Conservation (phyloP, 2,797 vertebrate genomes). For the Borostomias antarcticus region DNA sequence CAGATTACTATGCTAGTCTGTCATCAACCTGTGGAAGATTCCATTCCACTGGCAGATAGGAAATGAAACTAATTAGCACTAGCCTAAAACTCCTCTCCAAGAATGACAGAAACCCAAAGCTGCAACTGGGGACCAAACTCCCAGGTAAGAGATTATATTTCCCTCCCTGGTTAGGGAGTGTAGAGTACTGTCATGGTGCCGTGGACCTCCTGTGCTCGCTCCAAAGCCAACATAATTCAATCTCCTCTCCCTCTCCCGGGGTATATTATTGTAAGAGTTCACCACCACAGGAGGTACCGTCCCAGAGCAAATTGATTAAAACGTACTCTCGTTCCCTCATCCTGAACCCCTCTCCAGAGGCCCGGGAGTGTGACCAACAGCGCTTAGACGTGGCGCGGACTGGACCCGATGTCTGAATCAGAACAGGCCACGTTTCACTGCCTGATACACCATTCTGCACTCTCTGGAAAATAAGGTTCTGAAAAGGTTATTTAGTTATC, state of each 20-base stretch:
- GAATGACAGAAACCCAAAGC: conserved; percentile 24
- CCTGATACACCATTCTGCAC: not conserved
- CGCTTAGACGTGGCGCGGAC: not conserved
- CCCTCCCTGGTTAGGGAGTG: conserved; percentile 60
- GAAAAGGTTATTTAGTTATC: no score
- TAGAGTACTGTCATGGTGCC: conserved; percentile 59
- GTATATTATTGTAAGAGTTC: conserved; percentile 46
- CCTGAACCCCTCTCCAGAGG: not conserved
- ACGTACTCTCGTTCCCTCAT: conserved; percentile 15
- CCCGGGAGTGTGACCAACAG: not conserved
- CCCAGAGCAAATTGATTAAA: conserved; percentile 35
- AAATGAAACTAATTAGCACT: conserved; percentile 24
- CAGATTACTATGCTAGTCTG: not conserved
- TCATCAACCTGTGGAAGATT: not conserved
- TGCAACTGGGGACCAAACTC: conserved; percentile 43
- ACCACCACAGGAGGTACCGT: conserved; percentile 9
- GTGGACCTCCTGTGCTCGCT: conserved; percentile 47
- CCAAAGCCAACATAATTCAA: conserved; percentile 61
- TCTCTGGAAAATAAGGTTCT: no score
- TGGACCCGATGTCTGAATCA: not conserved
- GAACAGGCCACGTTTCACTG: not conserved
- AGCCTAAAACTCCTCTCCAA: not conserved
- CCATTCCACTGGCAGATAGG: not conserved
- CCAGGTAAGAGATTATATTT: conserved; percentile 50
- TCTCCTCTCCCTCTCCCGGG: conserved; percentile 43